A percentile compares a stretch with the other conserved stretches of the same genome.
phyloP scores from a whole-genome alignment of 1,140 invertebrate species.

The Fopius arisanus region DNA sequence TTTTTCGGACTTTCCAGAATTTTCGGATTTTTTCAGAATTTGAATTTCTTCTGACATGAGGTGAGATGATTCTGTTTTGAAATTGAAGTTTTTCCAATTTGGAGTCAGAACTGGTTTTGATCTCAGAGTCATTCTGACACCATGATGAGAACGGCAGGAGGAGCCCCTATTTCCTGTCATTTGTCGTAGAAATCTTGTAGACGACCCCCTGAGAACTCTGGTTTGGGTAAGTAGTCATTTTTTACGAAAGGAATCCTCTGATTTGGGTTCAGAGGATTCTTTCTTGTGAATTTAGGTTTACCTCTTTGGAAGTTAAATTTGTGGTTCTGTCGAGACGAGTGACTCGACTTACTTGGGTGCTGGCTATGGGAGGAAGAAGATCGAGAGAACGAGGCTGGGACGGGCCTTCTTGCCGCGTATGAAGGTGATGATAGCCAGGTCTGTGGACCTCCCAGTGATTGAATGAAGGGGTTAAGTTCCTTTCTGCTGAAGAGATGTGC shows the following conservation, averaged over 20 bases:
- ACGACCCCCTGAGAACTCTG: conserved; percentile 36
- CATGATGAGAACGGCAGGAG: conserved; percentile 39
- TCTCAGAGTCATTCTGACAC: conserved; percentile 40
- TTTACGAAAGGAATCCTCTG: background rate
- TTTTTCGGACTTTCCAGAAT: conserved; percentile 33
- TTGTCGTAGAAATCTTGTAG: conserved; percentile 30
- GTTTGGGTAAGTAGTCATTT: conserved; percentile 23
- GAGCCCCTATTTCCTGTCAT: conserved; percentile 35
- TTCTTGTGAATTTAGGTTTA: background rate
- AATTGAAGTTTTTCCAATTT: conserved; percentile 34
- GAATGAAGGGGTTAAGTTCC: no score
- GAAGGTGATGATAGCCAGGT: no score
- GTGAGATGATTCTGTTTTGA: conserved; percentile 31
- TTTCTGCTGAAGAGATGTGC: background rate
- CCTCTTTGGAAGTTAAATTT: no score
- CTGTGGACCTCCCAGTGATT: no score
- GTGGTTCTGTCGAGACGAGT: no score
- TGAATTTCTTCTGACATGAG: conserved; percentile 37
- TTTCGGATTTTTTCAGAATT: conserved; percentile 22
- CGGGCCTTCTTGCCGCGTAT: no score
- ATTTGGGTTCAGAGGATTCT: background rate
- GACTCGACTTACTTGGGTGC: no score
- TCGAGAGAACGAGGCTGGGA: no score
- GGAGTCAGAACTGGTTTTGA: conserved; percentile 36
- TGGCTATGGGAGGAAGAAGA: no score